A percentile compares a stretch with the other conserved stretches of the same genome.
phyloP scores from a whole-genome alignment of 2,797 vertebrate genomes.

The Spinus pinus region DNA sequence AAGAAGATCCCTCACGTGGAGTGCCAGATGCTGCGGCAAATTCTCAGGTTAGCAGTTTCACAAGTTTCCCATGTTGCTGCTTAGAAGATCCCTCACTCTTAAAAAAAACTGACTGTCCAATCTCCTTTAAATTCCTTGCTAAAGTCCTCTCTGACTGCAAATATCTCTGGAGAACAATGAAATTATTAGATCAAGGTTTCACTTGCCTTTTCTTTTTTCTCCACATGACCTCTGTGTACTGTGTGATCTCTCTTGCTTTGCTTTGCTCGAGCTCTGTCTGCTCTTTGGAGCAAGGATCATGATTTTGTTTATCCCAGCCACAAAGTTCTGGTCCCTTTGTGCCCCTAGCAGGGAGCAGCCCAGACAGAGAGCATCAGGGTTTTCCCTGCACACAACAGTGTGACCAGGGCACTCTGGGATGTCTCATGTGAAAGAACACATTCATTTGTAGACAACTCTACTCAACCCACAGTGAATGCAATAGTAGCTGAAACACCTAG shows the following conservation, averaged over 20 bases:
- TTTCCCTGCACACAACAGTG: rapidly evolving
- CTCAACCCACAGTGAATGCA: not conserved
- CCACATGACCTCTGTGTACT: rapidly evolving
- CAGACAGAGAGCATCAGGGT: not conserved
- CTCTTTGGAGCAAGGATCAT: not conserved
- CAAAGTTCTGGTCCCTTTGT: not conserved
- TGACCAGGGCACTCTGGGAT: not conserved
- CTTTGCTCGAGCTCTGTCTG: not conserved
- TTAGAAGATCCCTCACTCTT: not conserved
- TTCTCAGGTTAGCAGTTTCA: not conserved
- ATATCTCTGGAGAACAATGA: not conserved
- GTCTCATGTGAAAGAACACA: not conserved
- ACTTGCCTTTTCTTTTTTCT: not conserved
- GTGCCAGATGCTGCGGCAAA: not conserved
- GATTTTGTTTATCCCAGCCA: not conserved
- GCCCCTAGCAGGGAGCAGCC: not conserved
- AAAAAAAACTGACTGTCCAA: not conserved
- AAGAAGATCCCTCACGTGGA: not conserved
- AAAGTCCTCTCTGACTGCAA: not conserved
- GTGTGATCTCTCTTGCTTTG: rapidly evolving
- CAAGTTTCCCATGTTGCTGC: not conserved
- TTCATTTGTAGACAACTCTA: not conserved
- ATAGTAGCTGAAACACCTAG: not conserved
- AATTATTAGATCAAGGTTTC: not conserved
- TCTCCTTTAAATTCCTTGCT: not conserved